Evolutionary conservation across 2,113 vertebrate genomes (phyloP), one percentile per base, ranked within the genome.

Genomic region (Mastomys coucha): DNA sequence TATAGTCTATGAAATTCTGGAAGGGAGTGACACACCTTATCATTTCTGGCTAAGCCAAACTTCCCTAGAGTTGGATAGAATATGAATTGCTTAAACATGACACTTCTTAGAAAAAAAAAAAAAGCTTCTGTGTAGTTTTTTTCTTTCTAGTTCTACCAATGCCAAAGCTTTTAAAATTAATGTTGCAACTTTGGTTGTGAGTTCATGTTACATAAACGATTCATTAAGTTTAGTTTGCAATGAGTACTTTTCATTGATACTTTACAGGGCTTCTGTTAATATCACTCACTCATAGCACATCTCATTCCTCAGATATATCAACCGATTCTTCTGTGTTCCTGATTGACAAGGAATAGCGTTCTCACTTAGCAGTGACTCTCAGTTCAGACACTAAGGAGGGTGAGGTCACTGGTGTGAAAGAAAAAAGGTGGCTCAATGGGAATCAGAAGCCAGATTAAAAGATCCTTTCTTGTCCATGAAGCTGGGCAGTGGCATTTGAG

Each of bases 181-280:
- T 22, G 8, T 2, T 39, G 42, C 4, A 12, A 63, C 82, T 53
- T 92, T 89, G 60, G 49, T 24, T 69, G 85, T 65, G 39, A 87
- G 76, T 77, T 93, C 26, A 77, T 88, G 92, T 49, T 56, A 88
- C n/a, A 94, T 31, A 42, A 70, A 91, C 77, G 60, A 72, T 72
- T 24, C 28, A 67, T 69, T 13, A 91, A 72, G 7, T 42, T 94
- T 42, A 63, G n/a, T 96, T 95, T 96, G 36, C 28, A 75, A 93
- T 42, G 26, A 87, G 22, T 63, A 42, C 0, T 31, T 24, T 45
- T 89, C 36, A 93, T 10, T 88, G 84, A 28, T 67, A 76, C 9
- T 45, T 14, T 96, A 80, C 20, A n/a, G 28, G 95, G 8, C 70
- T 78, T 90, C 19, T 78, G 36, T 88, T 92, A 80, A 91, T 93